These are phyloP conservation scores for Hypselothyrea guttata DNA, from an alignment of 2,888 invertebrate species.

Conservation along the genomic window DNA sequence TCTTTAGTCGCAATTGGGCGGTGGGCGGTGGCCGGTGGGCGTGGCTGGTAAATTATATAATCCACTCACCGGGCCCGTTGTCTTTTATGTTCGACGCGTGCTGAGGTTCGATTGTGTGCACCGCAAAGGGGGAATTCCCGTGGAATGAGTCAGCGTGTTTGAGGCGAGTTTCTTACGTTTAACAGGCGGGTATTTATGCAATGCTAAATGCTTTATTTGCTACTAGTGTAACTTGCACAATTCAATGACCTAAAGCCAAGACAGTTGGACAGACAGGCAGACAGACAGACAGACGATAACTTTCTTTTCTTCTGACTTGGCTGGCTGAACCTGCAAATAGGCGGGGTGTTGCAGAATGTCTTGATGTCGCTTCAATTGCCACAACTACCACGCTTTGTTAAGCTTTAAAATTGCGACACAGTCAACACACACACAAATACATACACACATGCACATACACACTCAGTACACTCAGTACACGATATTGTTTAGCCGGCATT, in stretches of 20 bases:
- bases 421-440: conserved; percentile 4
- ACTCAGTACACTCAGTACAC: too few relatives aligned
- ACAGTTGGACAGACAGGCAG: not conserved
- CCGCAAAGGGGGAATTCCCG: not conserved
- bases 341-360: conserved; percentile 5
- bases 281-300: conserved; percentile 41
- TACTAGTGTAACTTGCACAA: conserved; percentile 47
- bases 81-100: conserved; percentile 52
- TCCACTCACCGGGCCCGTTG: conserved; percentile 39
- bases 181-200: conserved; percentile 58
- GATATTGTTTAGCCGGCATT: conserved; percentile 45
- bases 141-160: conserved; percentile 32
- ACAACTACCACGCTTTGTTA: conserved; percentile 53
- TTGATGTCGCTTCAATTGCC: conserved; percentile 36
- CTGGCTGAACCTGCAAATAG: conserved; percentile 55
- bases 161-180: conserved; percentile 15
- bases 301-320: conserved; percentile 62
- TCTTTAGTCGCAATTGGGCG: conserved; percentile 11
- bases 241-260: conserved; percentile 15
- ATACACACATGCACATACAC: too few relatives aligned
- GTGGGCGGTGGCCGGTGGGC: conserved; percentile 15
- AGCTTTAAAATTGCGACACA: conserved; percentile 41
- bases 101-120: conserved; percentile 35
- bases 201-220: conserved; percentile 37
- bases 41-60: conserved; percentile 51